Evolutionary conservation across 2,888 invertebrate genomes (phyloP).

Genomic region (Odontocolon sp.): DNA sequence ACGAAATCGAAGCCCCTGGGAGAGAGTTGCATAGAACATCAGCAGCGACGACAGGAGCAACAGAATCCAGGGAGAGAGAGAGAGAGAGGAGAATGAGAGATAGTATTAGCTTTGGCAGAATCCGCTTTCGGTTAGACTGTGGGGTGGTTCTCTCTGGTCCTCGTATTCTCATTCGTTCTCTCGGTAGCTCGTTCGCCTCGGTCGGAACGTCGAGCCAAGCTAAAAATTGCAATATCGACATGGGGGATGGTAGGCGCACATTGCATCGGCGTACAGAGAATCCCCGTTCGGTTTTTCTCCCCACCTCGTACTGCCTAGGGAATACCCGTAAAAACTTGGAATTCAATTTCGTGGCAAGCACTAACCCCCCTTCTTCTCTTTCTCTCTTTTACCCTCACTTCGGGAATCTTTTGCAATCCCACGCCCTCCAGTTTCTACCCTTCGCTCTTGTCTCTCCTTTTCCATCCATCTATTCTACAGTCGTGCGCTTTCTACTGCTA

Average conservation of each 20-base stretch:
- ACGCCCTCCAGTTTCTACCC: constrained; percentile 7
- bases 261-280: constrained; percentile 20
- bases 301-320: constrained; percentile 25
- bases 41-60: too few relatives aligned
- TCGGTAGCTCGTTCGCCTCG: background rate
- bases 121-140: constrained; percentile 10
- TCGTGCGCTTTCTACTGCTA: constrained; percentile 33
- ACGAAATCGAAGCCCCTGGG: background rate
- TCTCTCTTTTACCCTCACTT: too few relatives aligned
- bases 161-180: background rate
- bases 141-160: background rate
- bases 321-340: constrained; percentile 54
- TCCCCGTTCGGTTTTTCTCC: constrained; percentile 1
- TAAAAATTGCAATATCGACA: constrained; percentile 61
- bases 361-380: constrained; percentile 24
- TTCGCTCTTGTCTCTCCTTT: constrained; percentile 16
- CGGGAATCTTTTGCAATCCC: constrained; percentile 24
- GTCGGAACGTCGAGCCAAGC: constrained; percentile 10
- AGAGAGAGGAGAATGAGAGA: background rate
- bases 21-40: background rate
- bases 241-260: constrained; percentile 4
- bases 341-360: constrained; percentile 58
- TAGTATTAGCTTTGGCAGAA: constrained; percentile 28
- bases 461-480: constrained; percentile 36
- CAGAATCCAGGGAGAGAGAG: too few relatives aligned